Conservation (phyloP, 2,797 vertebrate species). For the Cossypha dichroa region DNA sequence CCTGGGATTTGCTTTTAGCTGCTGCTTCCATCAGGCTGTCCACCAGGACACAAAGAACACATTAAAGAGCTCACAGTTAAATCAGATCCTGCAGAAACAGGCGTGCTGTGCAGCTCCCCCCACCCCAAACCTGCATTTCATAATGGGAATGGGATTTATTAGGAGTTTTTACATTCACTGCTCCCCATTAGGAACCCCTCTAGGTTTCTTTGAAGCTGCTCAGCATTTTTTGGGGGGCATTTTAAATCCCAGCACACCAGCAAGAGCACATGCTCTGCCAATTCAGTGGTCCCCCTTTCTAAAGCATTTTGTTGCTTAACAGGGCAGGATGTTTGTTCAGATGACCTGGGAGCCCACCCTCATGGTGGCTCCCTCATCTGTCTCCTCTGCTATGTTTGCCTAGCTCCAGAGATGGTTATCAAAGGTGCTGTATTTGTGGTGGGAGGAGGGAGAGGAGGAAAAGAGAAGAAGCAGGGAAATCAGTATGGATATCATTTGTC, state of each 20-base stretch:
- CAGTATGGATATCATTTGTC: neutral
- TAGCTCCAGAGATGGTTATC: neutral
- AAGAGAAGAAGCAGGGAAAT: neutral
- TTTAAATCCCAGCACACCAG: neutral
- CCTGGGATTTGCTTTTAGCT: constrained; percentile 11
- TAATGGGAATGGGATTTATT: neutral
- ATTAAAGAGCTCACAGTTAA: neutral
- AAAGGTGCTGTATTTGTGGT: neutral
- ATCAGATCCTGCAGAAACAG: neutral
- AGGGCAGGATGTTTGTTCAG: neutral
- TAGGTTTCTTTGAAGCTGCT: neutral
- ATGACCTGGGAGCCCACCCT: neutral
- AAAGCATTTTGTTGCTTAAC: neutral
- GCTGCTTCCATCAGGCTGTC: neutral
- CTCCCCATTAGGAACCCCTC: neutral
- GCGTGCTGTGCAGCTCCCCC: neutral
- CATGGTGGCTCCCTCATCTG: neutral
- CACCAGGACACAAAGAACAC: neutral
- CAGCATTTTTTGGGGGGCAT: neutral
- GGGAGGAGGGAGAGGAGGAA: neutral
- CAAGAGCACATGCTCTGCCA: neutral
- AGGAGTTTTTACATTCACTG: neutral
- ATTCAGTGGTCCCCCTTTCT: neutral
- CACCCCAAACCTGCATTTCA: neutral
- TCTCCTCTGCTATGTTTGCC: neutral